Evolutionary conservation across 2,113 vertebrate species (phyloP).

Genomic region (Laticauda laticaudata): DNA sequence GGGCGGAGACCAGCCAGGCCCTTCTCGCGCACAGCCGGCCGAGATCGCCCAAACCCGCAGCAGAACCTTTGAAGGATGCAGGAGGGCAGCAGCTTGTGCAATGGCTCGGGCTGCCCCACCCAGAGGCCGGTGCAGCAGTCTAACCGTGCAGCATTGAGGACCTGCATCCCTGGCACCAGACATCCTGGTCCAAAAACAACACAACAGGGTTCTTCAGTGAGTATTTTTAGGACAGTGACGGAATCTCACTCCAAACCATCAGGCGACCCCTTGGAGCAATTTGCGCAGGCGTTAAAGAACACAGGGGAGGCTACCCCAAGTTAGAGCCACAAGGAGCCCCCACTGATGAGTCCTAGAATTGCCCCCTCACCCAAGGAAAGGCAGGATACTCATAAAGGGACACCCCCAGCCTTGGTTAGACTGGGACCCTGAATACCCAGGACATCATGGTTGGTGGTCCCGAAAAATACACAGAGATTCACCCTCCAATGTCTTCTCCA

Average conservation of each 20-base stretch:
- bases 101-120: neutral
- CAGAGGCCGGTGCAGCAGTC: neutral
- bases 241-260: neutral
- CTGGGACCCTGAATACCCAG: neutral
- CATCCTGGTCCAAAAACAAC: neutral
- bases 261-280: neutral
- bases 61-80: too few species aligned
- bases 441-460: neutral
- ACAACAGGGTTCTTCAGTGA: neutral
- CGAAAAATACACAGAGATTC: neutral
- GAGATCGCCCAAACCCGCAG: neutral
- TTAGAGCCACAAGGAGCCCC: neutral
- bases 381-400: neutral
- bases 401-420: neutral
- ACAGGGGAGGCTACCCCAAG: neutral
- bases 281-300: neutral
- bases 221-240: neutral
- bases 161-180: neutral
- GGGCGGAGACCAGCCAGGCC: neutral
- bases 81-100: neutral
- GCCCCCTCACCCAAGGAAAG: neutral
- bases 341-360: neutral
- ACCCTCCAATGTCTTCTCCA: neutral
- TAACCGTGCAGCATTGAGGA: neutral
- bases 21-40: neutral